phyloP scores from a whole-genome alignment of 2,888 invertebrate genomes.

The Prosapia bicincta region DNA sequence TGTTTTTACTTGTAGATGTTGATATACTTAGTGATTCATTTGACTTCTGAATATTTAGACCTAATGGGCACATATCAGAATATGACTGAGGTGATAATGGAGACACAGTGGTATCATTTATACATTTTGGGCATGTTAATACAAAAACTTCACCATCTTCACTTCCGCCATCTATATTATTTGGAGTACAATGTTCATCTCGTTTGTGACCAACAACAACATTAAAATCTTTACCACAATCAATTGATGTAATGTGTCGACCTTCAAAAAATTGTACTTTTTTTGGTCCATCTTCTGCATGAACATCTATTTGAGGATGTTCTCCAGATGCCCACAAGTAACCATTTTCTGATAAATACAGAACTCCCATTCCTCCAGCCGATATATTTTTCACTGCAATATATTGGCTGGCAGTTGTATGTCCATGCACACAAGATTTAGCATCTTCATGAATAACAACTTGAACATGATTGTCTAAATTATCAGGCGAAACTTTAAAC shows the following conservation, averaged over 20 bases:
- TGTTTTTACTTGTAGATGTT: constrained; percentile 54
- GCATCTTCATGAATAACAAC: constrained; percentile 60
- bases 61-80: constrained; percentile 62
- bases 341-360: constrained; percentile 63
- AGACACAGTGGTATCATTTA: constrained; percentile 55
- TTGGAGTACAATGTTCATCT: constrained; percentile 57
- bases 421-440: constrained; percentile 63
- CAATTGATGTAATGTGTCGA: constrained; percentile 63
- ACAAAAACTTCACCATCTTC: constrained; percentile 50
- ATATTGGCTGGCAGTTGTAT: constrained; percentile 58
- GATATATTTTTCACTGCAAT: constrained; percentile 61
- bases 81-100: constrained; percentile 58
- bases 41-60: constrained; percentile 56
- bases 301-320: constrained; percentile 64
- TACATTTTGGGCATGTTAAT: constrained; percentile 63
- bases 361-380: constrained; percentile 58
- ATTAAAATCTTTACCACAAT: constrained; percentile 74
- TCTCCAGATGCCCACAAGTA: constrained; percentile 66
- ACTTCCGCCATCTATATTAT: constrained; percentile 52
- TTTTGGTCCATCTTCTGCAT: constrained; percentile 54
- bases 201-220: constrained; percentile 60
- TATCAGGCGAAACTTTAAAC: constrained; percentile 53
- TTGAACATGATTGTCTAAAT: constrained; percentile 57
- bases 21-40: constrained; percentile 57
- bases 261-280: constrained; percentile 67